Evolutionary conservation across 2,888 invertebrate genomes (phyloP).

Genomic region (Gymnocheta viridis): DNA sequence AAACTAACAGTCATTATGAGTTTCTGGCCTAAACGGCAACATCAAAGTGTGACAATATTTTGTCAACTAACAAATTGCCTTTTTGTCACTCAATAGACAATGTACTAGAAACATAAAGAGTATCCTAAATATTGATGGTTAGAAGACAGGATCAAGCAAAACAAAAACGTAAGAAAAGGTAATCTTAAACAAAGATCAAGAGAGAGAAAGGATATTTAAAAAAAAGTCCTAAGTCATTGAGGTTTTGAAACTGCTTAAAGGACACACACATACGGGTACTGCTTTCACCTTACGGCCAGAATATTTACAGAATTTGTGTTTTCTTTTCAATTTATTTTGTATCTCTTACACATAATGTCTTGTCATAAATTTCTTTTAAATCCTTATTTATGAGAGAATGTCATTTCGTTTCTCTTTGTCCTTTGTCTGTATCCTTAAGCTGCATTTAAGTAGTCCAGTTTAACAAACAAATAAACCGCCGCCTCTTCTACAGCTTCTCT

Average conservation of each 20-base stretch:
- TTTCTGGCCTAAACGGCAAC: conserved; percentile 39
- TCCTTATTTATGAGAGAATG: conserved; percentile 66
- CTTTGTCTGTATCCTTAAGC: conserved; percentile 19
- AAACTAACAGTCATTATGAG: conserved; percentile 20
- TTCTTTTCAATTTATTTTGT: conserved; percentile 40
- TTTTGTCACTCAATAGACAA: conserved; percentile 60
- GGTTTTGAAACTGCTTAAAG: background rate
- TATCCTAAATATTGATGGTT: conserved; percentile 32
- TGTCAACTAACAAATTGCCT: conserved; percentile 72
- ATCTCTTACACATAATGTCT: conserved; percentile 62
- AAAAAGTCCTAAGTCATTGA: conserved; percentile 34
- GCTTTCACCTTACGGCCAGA: conserved; percentile 9
- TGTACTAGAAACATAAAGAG: conserved; percentile 13
- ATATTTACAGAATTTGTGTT: conserved; percentile 39
- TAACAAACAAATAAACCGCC: conserved; percentile 48
- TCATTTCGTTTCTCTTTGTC: conserved; percentile 18
- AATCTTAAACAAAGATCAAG: background rate
- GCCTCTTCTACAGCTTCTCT: background rate
- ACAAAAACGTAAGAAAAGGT: conserved; percentile 4
- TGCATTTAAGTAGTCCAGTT: conserved; percentile 64
- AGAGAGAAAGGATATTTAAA: conserved; percentile 2
- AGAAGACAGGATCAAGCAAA: background rate
- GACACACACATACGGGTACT: background rate
- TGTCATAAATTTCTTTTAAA: conserved; percentile 69
- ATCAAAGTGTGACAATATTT: conserved; percentile 70